Percentiles rank a stretch among this genome's conserved stretches.
Evolutionary conservation across 2,888 invertebrate genomes (phyloP).

Genomic region (Volucella zonaria): DNA sequence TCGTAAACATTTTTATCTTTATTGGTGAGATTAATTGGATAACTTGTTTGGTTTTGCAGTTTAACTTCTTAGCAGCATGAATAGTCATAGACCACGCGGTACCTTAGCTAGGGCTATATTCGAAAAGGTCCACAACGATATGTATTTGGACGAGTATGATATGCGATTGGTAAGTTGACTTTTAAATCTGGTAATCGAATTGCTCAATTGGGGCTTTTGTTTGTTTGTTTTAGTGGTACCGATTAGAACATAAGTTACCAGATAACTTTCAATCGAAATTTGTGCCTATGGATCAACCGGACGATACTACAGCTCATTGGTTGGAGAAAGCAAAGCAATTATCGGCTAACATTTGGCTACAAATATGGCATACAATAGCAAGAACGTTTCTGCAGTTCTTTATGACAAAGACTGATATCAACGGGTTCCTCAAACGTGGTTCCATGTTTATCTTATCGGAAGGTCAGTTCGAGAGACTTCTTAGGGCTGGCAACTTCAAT

Average conservation of each 20-base stretch:
- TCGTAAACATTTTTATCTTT: conserved; percentile 9
- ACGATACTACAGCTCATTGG: conserved; percentile 80
- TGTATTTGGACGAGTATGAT: conserved; percentile 81
- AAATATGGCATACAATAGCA: conserved; percentile 94
- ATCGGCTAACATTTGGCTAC: conserved; percentile 87
- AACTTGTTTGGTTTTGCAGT: neutral
- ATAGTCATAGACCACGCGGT: conserved; percentile 80
- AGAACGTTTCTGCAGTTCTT: conserved; percentile 93
- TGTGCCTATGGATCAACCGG: conserved; percentile 80
- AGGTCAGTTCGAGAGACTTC: conserved; percentile 87
- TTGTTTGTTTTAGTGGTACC: conserved; percentile 80
- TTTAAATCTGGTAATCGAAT: conserved; percentile 6
- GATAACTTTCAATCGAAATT: conserved; percentile 80
- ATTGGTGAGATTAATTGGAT: conserved; percentile 1
- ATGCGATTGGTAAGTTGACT: conserved; percentile 78
- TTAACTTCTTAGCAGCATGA: conserved; percentile 74
- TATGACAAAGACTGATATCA: conserved; percentile 97
- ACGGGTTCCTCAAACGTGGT: conserved; percentile 95
- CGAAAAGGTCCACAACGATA: conserved; percentile 82
- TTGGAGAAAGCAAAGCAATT: conserved; percentile 80
- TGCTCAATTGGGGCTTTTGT: neutral
- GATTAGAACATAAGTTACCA: conserved; percentile 78
- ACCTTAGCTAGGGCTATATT: conserved; percentile 81
- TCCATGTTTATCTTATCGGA: conserved; percentile 98
- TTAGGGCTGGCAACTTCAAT: conserved; percentile 79